phyloP scores from a whole-genome alignment of 2,888 invertebrate genomes.

The Lymantria monacha region DNA sequence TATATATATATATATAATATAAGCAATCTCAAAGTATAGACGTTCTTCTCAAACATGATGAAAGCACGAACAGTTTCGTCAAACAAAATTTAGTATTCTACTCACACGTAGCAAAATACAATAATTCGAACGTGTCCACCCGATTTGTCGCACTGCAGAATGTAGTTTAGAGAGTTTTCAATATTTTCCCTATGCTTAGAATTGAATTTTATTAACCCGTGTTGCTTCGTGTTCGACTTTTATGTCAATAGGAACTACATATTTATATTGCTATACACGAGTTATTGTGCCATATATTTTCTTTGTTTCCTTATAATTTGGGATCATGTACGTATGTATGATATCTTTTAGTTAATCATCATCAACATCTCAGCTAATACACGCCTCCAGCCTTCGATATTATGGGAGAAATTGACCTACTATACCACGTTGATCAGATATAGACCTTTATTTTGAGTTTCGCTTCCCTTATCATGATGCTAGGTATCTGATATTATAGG shows the following conservation, averaged over 20 bases:
- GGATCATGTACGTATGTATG: too few species aligned
- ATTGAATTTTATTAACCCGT: conserved; percentile 37
- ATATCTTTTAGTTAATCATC: too few species aligned
- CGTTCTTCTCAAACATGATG: conserved; percentile 44
- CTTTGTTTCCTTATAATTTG: neutral
- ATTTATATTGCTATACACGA: conserved; percentile 10
- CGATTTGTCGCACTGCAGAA: conserved; percentile 75
- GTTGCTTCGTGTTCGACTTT: conserved; percentile 33
- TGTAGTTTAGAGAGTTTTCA: conserved; percentile 53
- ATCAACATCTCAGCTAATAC: too few species aligned
- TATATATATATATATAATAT: conserved; percentile 29
- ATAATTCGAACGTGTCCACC: conserved; percentile 69
- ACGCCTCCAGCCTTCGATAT: too few species aligned
- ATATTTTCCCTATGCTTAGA: conserved; percentile 43
- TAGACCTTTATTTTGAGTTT: too few species aligned
- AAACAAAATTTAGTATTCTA: conserved; percentile 59
- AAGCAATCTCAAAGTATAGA: conserved; percentile 31
- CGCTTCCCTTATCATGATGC: too few species aligned
- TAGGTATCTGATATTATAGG: too few species aligned
- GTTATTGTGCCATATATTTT: neutral
- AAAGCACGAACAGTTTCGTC: conserved; percentile 47
- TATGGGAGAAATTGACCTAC: too few species aligned
- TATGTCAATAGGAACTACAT: conserved; percentile 23
- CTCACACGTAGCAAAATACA: conserved; percentile 56
- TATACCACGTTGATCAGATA: too few species aligned